Evolutionary conservation across 2,888 invertebrate genomes (phyloP), one percentile per base, ranked within the genome.

Genomic region (Drosophila barbarae): DNA sequence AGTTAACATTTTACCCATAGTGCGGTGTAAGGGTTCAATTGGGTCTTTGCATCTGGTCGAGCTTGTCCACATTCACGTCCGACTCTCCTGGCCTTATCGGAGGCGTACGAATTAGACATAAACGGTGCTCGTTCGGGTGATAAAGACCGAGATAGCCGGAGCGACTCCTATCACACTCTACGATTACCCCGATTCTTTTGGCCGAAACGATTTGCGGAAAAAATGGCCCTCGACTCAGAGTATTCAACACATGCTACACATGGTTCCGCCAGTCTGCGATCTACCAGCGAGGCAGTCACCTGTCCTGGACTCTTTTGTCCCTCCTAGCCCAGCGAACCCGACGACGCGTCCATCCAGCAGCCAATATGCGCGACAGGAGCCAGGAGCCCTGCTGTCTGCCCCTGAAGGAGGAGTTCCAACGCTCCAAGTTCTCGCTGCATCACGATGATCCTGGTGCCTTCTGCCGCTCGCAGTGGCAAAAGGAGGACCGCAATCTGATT

Each of bases 401-500:
- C 0, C 1, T 88, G 30, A 59, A 64, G 34, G 75, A 83, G 51
- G 86, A 88, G 69, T 88, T 88, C 39, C 75, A 75, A 42, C 54
- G 70, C 10, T 54, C 79, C 7, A 86, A 86, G 23, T 73, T 88
- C 51, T 59, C 71, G 0, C 61, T 88, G 15, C 50, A 68, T 0
- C 86, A 89, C 28, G 74, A 74, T 32, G 69, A 78, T 12, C 80
- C 84, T 1, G 69, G 39, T 0, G 76, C 63, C 21, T 84, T 80
- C 18, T 80, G 80, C 38, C 84, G 80, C 10, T 80, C 71, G 10
- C 72, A 89, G 77, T 89, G 89, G 89, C 89, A 89, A 69, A 68
- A 57, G 0, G 71, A 77, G 8, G 72, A 84, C 2, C 83, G 82
- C 28, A 85, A 71, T 13, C 41, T 80, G 5, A 69, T 84, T 39